Conservation (phyloP, 2,888 invertebrate genomes). For the Patella ulyssiponensis region DNA sequence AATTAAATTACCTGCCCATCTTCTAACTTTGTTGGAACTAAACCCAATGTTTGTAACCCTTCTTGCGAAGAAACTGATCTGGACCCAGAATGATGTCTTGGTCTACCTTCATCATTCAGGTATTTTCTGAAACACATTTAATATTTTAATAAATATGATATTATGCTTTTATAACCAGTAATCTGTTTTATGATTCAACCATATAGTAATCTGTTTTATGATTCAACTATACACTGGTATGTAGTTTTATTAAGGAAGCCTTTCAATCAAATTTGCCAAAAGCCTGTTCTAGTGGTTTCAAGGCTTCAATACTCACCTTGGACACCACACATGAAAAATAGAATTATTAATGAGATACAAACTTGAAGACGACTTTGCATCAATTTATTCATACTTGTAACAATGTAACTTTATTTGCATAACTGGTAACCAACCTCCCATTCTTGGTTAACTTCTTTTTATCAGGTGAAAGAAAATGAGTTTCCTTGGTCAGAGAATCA, state of each 20-base stretch:
- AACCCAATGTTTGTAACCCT: slow-evolving; percentile 81
- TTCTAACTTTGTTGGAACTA: slow-evolving; percentile 79
- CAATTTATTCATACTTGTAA: too few relatives aligned
- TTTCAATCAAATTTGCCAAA: too few relatives aligned
- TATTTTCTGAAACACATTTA: slow-evolving; percentile 18
- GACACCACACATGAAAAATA: too few relatives aligned
- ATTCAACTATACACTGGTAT: too few relatives aligned
- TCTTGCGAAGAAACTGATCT: slow-evolving; percentile 84
- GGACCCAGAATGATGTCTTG: slow-evolving; percentile 69
- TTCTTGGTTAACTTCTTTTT: slow-evolving; percentile 39
- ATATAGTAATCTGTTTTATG: neutral
- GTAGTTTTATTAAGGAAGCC: too few relatives aligned
- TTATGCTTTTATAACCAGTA: neutral
- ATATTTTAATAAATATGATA: neutral
- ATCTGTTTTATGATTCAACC: neutral
- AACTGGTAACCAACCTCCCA: slow-evolving; percentile 42
- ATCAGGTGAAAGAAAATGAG: slow-evolving; percentile 48
- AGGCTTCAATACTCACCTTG: too few relatives aligned
- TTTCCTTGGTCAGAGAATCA: slow-evolving; percentile 49
- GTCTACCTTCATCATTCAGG: slow-evolving; percentile 38
- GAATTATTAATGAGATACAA: too few relatives aligned
- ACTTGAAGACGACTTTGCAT: too few relatives aligned
- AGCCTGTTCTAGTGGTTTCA: too few relatives aligned
- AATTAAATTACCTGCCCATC: neutral
- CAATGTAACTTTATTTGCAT: too few relatives aligned